phyloP scores from a whole-genome alignment of 2,113 vertebrate species.

The Petrocephalus microphthalmus region DNA sequence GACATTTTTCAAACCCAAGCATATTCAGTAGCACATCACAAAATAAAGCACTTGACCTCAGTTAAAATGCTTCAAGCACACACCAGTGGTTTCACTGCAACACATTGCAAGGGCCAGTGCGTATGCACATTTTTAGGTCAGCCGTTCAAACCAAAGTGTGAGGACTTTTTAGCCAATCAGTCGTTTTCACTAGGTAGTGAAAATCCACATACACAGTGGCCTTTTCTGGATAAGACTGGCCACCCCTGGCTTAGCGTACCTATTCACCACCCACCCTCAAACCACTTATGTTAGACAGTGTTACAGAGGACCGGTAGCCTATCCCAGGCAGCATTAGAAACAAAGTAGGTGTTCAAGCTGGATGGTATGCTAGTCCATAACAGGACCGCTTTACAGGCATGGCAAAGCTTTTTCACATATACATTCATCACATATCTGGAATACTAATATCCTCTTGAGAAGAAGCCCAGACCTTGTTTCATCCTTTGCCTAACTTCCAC shows the following conservation, averaged over 20 bases:
- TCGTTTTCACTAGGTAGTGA: background rate
- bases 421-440: background rate
- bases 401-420: background rate
- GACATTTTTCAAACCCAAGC: no score
- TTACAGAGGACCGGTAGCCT: background rate
- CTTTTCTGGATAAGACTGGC: no score
- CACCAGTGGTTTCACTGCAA: no score
- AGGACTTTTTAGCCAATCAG: no score
- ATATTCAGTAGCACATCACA: no score
- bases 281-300: background rate
- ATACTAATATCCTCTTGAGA: background rate
- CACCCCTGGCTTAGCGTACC: no score
- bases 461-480: background rate
- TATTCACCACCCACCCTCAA: background rate
- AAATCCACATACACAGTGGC: no score
- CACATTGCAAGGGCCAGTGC: no score
- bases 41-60: no score
- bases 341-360: background rate
- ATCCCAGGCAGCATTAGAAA: background rate
- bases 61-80: no score
- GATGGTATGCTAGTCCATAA: background rate
- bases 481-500: background rate
- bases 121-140: no score
- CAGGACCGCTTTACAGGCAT: background rate
- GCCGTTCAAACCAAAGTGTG: no score